Evolutionary conservation across 2,113 vertebrate species (phyloP).

Genomic region (Odobenus rosmarus): DNA sequence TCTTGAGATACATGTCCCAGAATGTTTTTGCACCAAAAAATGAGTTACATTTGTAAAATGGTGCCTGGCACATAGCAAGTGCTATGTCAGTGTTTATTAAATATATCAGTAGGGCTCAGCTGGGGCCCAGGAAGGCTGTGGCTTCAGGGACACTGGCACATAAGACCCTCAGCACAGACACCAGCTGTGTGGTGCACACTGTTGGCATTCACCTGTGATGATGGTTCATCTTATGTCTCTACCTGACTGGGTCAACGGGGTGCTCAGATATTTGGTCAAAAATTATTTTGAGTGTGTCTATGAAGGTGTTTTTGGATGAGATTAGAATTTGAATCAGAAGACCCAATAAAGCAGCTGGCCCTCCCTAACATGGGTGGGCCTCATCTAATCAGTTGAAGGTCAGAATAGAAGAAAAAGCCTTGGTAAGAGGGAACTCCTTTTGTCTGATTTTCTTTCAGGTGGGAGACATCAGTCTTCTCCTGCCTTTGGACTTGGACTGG

Average conservation of each 20-base stretch:
- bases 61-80: background rate
- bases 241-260: background rate
- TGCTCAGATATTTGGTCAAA: background rate
- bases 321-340: background rate
- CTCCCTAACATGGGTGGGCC: background rate
- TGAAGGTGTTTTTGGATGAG: background rate
- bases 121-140: background rate
- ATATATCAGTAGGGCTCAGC: background rate
- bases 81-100: background rate
- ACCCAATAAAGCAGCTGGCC: background rate
- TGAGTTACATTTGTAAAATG: background rate
- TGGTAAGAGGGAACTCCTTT: background rate
- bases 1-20: background rate
- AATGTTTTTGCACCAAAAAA: conserved; percentile 7
- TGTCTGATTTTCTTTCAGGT: background rate
- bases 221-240: background rate
- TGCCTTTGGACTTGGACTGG: background rate
- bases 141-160: background rate
- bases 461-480: background rate
- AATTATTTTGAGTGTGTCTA: background rate
- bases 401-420: background rate
- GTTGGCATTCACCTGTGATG: too few species aligned
- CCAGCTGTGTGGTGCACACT: background rate
- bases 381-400: background rate
- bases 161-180: background rate